These are phyloP conservation scores for Pipistrellus nathusii DNA, from an alignment of 2,797 vertebrate species.

Conservation along the genomic window DNA sequence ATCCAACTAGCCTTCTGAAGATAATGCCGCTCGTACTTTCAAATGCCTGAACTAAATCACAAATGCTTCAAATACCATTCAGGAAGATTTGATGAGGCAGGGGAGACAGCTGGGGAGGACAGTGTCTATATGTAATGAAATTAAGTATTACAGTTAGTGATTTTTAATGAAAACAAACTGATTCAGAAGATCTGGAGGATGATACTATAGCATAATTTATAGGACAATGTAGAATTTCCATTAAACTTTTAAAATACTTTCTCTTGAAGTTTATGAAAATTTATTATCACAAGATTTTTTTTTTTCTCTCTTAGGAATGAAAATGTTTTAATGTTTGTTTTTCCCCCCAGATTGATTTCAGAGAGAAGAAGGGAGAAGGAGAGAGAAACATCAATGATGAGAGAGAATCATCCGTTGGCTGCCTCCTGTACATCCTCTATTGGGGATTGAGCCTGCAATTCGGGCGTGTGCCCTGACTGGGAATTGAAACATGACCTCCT, in stretches of 20 bases:
- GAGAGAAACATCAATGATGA: no score
- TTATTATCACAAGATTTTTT: constrained; percentile 36
- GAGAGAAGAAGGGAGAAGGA: no score
- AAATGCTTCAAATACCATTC: background rate
- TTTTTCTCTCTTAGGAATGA: background rate
- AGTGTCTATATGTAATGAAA: background rate
- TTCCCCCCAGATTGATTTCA: no score
- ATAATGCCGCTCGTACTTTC: background rate
- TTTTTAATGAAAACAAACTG: background rate
- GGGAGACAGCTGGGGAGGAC: background rate
- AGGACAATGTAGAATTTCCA: background rate
- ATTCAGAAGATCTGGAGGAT: constrained; percentile 13
- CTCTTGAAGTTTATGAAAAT: constrained; percentile 40
- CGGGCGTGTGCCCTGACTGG: no score
- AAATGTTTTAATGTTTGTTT: no score
- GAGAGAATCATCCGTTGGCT: no score
- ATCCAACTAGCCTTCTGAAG: background rate
- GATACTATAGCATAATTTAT: background rate
- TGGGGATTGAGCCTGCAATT: no score
- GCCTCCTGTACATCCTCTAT: no score
- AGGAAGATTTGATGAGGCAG: background rate
- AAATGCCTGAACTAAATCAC: background rate
- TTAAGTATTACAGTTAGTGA: background rate
- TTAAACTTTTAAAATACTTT: background rate
- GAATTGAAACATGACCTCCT: no score